Percentiles rank a stretch among this genome's conserved stretches.
Conservation (phyloP, 2,888 invertebrate species). For the Acholoe squamosa region DNA sequence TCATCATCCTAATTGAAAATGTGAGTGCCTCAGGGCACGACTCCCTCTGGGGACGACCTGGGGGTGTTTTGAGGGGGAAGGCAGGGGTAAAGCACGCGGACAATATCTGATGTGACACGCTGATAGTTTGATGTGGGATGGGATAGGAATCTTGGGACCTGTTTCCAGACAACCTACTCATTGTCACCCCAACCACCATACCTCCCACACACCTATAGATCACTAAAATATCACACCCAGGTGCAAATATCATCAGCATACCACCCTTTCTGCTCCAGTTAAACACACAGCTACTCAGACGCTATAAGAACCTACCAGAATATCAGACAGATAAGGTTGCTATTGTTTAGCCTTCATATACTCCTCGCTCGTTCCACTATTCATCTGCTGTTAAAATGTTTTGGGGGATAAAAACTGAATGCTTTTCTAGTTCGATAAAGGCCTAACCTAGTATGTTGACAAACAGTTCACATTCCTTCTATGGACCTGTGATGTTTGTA, state of each 20-base stretch:
- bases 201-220: not conserved
- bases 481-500: too few species aligned
- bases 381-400: not conserved
- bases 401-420: not conserved
- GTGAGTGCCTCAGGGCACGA: not conserved
- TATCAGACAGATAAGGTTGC: not conserved
- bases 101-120: conserved; percentile 53
- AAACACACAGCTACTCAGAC: too few species aligned
- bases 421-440: not conserved
- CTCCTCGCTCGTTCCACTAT: not conserved
- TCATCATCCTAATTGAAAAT: conserved; percentile 61
- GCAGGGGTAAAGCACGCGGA: not conserved
- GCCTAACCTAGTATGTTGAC: not conserved
- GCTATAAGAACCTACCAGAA: not conserved
- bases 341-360: not conserved
- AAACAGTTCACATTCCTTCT: not conserved
- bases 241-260: not conserved
- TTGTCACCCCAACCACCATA: conserved; percentile 16
- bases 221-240: not conserved
- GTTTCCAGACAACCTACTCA: not conserved
- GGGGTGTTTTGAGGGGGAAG: not conserved
- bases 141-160: conserved; percentile 33
- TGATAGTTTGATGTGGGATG: not conserved
- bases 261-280: not conserved
- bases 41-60: not conserved